Conservation (phyloP, 2,113 vertebrate species). For the Zosterops lateralis region DNA sequence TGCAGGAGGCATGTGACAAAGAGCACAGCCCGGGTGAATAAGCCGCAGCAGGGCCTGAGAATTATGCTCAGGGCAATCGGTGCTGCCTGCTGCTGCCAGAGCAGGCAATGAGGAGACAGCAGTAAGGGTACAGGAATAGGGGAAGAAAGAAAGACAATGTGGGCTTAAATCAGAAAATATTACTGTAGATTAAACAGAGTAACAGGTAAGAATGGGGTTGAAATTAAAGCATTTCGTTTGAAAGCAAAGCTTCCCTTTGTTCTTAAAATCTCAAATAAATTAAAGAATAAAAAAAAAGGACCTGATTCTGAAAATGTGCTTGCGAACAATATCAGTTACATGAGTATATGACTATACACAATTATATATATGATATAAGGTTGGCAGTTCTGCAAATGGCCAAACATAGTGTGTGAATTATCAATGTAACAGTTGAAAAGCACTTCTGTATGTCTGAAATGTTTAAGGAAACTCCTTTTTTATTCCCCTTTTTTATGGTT, state of each 20-base stretch:
- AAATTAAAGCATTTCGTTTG: not conserved
- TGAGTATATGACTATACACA: not conserved
- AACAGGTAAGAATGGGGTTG: not conserved
- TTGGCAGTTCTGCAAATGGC: not conserved
- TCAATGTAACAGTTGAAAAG: not conserved
- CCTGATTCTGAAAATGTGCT: not conserved
- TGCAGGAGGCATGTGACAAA: not conserved
- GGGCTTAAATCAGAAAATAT: not conserved
- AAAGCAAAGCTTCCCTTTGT: not conserved
- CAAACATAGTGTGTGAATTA: not conserved
- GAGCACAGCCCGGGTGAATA: not conserved
- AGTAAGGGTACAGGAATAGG: not conserved
- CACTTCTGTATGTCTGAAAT: not conserved
- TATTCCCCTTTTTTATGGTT: not conserved
- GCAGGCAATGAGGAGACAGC: not conserved
- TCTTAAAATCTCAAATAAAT: not conserved
- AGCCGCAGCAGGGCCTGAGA: not conserved
- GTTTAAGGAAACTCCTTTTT: not conserved
- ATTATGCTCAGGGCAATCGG: accelerated
- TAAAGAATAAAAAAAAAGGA: not conserved
- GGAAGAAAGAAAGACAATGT: not conserved
- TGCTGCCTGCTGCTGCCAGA: not conserved
- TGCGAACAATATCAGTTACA: not conserved
- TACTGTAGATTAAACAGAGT: not conserved
- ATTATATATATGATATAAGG: not conserved